Percentiles rank a stretch among this genome's conserved stretches.
Evolutionary conservation across 2,113 vertebrate species (phyloP).

Genomic region (Notothenia coriiceps): DNA sequence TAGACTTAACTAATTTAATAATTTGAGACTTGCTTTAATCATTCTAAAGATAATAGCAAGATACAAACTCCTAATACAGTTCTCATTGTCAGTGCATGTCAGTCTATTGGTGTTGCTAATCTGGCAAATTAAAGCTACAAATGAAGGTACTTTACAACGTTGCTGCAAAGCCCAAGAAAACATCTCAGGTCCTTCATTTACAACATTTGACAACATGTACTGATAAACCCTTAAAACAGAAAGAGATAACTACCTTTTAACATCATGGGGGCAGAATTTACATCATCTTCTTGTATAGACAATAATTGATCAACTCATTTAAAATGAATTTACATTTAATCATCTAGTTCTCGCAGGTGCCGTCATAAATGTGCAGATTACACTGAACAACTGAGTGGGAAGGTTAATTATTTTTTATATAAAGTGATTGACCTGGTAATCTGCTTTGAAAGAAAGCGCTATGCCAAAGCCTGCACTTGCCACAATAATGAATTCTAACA

Average conservation of each 20-base stretch:
- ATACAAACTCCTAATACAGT: no score
- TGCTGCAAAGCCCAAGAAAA: neutral
- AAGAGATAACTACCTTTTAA: neutral
- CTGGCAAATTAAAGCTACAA: neutral
- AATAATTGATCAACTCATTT: neutral
- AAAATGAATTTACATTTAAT: neutral
- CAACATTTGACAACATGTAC: neutral
- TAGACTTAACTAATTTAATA: neutral
- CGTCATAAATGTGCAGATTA: neutral
- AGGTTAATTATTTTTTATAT: slow-evolving; percentile 1
- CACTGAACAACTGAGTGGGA: neutral
- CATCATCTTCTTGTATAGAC: no score
- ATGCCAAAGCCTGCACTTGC: neutral
- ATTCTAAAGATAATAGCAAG: neutral
- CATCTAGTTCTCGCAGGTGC: neutral
- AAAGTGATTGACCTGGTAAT: neutral
- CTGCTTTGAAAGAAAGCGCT: neutral
- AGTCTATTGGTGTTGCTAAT: no score
- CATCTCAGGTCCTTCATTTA: neutral
- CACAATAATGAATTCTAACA: slow-evolving; percentile 22
- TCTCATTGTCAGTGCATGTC: no score
- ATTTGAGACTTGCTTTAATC: neutral
- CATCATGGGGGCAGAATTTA: no score
- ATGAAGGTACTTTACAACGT: neutral
- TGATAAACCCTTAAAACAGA: neutral